Evolutionary conservation across 2,888 invertebrate genomes (phyloP).

Genomic region (Synergus laeviventris): DNA sequence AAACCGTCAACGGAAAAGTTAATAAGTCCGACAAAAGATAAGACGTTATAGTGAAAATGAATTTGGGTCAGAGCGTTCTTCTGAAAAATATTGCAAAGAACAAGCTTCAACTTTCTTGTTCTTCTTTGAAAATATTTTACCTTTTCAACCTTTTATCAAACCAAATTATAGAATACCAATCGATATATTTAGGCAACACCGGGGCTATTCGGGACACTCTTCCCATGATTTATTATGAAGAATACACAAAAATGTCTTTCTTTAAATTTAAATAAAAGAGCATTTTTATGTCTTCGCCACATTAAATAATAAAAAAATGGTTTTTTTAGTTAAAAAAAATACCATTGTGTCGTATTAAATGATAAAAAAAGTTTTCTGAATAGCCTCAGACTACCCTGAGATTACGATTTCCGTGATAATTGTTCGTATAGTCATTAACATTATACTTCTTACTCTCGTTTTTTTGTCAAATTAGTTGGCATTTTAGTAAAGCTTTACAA

Average conservation of each 20-base stretch:
- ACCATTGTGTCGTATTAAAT: no score
- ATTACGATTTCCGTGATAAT: not conserved
- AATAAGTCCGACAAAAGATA: slow-evolving; percentile 50
- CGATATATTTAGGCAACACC: no score
- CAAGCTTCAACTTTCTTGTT: not conserved
- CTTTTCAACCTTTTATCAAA: not conserved
- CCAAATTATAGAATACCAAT: not conserved
- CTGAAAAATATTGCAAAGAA: not conserved
- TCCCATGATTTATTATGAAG: no score
- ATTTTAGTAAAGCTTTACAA: not conserved
- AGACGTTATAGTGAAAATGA: slow-evolving; percentile 52
- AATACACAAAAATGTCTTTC: no score
- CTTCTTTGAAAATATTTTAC: not conserved
- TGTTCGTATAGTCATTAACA: not conserved
- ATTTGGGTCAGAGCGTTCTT: not conserved
- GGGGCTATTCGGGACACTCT: no score
- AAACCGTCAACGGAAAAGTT: slow-evolving; percentile 6
- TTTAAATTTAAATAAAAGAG: no score
- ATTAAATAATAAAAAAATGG: no score
- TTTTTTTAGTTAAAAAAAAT: no score
- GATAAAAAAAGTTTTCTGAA: no score
- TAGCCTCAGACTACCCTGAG: no score
- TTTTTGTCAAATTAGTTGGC: not conserved
- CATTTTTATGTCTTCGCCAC: no score
- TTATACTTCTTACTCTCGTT: not conserved